phyloP scores from a whole-genome alignment of 2,888 invertebrate genomes.

The Nephrotoma flavescens region DNA sequence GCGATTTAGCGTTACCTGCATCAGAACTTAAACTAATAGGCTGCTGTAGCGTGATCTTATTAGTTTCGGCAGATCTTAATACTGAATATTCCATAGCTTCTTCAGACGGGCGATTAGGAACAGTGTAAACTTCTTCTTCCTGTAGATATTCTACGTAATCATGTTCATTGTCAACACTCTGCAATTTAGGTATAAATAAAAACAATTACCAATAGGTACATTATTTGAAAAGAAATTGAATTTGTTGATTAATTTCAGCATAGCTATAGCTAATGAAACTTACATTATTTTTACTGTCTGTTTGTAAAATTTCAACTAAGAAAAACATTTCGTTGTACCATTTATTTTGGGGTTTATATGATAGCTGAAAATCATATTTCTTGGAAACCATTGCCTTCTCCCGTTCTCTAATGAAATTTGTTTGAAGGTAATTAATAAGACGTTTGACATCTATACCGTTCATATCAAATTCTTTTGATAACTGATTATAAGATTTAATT shows the following conservation, averaged over 20 bases:
- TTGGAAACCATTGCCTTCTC: neutral
- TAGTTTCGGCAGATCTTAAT: neutral
- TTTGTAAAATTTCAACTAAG: neutral
- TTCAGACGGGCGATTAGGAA: neutral
- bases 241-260: neutral
- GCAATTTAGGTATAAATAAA: neutral
- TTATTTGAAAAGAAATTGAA: neutral
- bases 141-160: neutral
- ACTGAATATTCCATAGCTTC: neutral
- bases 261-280: neutral
- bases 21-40: neutral
- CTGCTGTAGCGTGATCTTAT: neutral
- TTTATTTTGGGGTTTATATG: neutral
- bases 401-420: neutral
- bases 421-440: neutral
- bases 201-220: neutral
- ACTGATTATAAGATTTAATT: neutral
- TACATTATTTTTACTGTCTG: neutral
- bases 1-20: neutral
- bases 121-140: neutral
- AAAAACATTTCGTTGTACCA: neutral
- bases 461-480: neutral
- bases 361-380: neutral
- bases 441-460: neutral
- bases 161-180: neutral